Evolutionary conservation across 2,888 invertebrate species (phyloP), one percentile per base, ranked within the genome.

Genomic region (Nomada lathburiana): DNA sequence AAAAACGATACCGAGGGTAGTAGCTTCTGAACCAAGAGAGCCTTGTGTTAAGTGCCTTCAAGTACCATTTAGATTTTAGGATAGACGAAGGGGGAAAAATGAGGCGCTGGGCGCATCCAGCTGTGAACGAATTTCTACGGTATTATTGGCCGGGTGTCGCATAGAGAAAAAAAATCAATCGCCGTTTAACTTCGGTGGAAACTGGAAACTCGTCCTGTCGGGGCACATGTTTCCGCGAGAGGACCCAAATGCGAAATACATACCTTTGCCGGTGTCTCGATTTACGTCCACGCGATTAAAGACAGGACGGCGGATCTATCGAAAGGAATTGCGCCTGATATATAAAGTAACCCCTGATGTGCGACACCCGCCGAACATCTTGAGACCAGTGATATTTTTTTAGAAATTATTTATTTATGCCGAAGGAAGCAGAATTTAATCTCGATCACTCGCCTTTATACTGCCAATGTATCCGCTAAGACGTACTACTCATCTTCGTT

Each of bases 1-100:
- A 80, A 76, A 80, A 77, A 80, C 80, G 63, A 83, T 88, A 90
- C 70, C 70, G 80, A 80, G 55, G 50, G 52, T 62, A 65, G 16
- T 90, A 91, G 90, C 89, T 92, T 92, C 90, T 89, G 90, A 93
- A 93, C 90, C 91, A 91, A 92, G 92, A 92, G 91, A 93, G 94
- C 94, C 94, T 94, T 94, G 93, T 92, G 91, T 93, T 92, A 94
- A 94, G 94, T 94, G 94, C 94, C 94, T 94, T 94, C 90, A 93
- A 93, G 90, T 93, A 93, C 92, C 92, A 93, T 88, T 92, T 94
- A 93, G 93, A 93, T 90, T 92, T 93, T 93, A 93, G 93, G 89
- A 90, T 92, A 91, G 90, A 90, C 62, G 76, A 80, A 72, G 67
- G 73, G 65, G 73, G 55, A 75, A 77, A 80, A 81, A 91, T 88